Percentiles rank a stretch among this genome's conserved stretches.
Evolutionary conservation across 1,140 invertebrate genomes (phyloP).

Genomic region (Patella vulgata): DNA sequence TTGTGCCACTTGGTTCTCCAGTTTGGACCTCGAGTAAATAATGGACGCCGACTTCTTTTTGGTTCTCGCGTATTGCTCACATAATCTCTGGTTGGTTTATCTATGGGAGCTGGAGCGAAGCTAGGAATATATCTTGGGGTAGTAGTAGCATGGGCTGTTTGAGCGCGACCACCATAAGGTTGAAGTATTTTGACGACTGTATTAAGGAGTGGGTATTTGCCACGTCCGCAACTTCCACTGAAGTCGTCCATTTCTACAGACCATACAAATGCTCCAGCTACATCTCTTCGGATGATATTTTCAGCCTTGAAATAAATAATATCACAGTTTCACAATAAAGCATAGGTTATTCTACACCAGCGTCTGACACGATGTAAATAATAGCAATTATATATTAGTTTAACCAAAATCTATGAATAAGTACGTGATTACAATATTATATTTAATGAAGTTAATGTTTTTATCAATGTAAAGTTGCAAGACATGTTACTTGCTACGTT

Average conservation of each 20-base stretch:
- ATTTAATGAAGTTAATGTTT: too few species aligned
- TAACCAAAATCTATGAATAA: too few species aligned
- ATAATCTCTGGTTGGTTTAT: not conserved
- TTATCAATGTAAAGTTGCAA: too few species aligned
- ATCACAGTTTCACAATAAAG: too few species aligned
- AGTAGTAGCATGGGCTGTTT: slow-evolving; percentile 12
- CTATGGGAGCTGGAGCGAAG: not conserved
- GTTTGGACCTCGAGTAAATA: not conserved
- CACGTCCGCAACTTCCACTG: slow-evolving; percentile 59
- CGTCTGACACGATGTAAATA: too few species aligned
- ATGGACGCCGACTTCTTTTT: slow-evolving; percentile 6
- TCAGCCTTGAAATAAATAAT: slow-evolving; percentile 42
- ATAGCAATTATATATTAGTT: too few species aligned
- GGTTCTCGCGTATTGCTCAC: not conserved
- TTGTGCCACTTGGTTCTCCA: too few species aligned
- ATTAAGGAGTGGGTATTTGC: slow-evolving; percentile 70
- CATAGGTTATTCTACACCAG: too few species aligned
- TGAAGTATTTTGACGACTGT: slow-evolving; percentile 58
- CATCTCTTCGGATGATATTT: slow-evolving; percentile 42
- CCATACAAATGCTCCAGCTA: slow-evolving; percentile 76
- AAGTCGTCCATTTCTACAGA: slow-evolving; percentile 69
- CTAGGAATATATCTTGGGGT: not conserved
- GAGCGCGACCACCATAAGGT: slow-evolving; percentile 10
- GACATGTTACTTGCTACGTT: too few species aligned
- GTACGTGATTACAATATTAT: too few species aligned